phyloP scores from a whole-genome alignment of 2,113 vertebrate genomes.

The Daboia siamensis region DNA sequence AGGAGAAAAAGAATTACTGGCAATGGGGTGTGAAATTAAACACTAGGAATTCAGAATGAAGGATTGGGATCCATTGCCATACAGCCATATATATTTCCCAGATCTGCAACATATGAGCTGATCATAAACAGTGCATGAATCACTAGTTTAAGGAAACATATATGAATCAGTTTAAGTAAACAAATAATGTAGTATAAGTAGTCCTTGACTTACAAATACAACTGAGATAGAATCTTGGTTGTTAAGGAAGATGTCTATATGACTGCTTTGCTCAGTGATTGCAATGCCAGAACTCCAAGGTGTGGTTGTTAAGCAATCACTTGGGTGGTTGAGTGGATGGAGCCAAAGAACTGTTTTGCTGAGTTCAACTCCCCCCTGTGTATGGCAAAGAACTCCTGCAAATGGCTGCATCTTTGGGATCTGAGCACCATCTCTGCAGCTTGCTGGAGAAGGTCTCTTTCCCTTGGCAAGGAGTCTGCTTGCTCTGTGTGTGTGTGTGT shows the following conservation, averaged over 20 bases:
- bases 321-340: neutral
- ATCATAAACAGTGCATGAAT: neutral
- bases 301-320: neutral
- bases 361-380: neutral
- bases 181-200: neutral
- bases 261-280: neutral
- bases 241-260: neutral
- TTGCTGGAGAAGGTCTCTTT: neutral
- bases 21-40: slow-evolving; percentile 22
- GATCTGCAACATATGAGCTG: neutral
- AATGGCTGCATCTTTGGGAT: neutral
- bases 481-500: no score
- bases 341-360: neutral
- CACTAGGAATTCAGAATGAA: neutral
- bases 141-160: neutral
- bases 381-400: neutral
- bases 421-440: neutral
- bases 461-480: neutral
- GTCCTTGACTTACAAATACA: neutral
- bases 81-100: neutral
- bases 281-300: neutral
- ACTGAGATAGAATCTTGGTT: neutral
- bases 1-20: slow-evolving; percentile 2
- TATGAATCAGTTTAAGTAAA: neutral
- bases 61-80: slow-evolving; percentile 9